Percentiles rank a stretch among this genome's conserved stretches.
These are phyloP conservation scores for Balaenoptera acutorostrata DNA, from an alignment of 2,113 vertebrate species.

Conservation along the genomic window DNA sequence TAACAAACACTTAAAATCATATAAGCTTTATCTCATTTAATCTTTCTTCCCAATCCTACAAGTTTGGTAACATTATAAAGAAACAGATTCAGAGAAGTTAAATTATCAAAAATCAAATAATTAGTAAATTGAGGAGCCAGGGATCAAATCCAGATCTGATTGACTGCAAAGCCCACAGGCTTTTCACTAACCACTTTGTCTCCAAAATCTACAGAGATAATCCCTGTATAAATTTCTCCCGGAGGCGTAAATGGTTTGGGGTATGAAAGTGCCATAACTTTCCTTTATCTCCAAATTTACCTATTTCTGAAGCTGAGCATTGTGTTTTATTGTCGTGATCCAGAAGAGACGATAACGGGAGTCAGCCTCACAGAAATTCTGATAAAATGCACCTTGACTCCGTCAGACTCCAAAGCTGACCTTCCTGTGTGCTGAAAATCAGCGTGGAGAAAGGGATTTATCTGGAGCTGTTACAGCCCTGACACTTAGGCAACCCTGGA, in stretches of 20 bases:
- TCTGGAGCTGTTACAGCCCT: not conserved
- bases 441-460: not conserved
- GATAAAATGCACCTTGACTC: not conserved
- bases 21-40: not conserved
- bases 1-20: not conserved
- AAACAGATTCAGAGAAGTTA: not conserved
- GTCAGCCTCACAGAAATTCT: not conserved
- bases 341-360: not conserved
- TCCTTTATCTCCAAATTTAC: constrained; percentile 10
- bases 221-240: constrained; percentile 15
- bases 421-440: not conserved
- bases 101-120: constrained; percentile 3
- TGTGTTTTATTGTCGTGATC: not conserved
- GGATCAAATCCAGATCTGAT: not conserved
- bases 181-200: not conserved
- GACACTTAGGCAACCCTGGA: not conserved
- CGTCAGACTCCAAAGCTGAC: not conserved
- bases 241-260: not conserved
- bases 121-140: not conserved
- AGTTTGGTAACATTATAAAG: not conserved
- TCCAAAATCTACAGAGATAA: constrained; percentile 14
- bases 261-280: not conserved
- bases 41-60: not conserved
- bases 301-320: not conserved
- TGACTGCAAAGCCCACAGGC: not conserved